Base-by-base conservation (phyloP, 1,140 invertebrate genomes). In the Pogonomyrmex barbatus region DNA sequence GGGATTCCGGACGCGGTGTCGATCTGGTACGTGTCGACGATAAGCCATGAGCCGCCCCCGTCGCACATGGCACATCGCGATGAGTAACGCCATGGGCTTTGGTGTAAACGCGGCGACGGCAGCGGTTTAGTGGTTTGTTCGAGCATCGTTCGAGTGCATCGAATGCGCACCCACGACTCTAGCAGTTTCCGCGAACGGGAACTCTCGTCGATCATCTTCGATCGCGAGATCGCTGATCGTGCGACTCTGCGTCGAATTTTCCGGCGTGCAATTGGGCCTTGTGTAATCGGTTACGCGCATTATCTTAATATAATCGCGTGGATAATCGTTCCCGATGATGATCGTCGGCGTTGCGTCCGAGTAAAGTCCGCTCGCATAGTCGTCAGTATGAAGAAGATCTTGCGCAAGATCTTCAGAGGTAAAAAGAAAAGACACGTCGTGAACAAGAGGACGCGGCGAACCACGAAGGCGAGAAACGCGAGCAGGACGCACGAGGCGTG, bases 11-110 rank as follows among this genome's bases (percentile, higher is more conserved):
- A 60, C 42, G 1, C 24, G 14, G 12, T 33, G 60, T 5, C 17
- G 30, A 47, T 82, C 65, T 71, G 65, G 42, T n/a, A 33, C 52
- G 68, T 42, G 68, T 24, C 50, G 63, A 68, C 79, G 79, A 83
- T 83, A 83, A 83, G 56, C 79, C 33, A 62, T 50, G 68, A 83
- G 45, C 79, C 79, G 79, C 79, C 79, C 79, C 79, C 79, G 58
- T 83, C 68, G 54, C 79, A 83, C 68, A 83, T 83, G 79, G 79
- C 79, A 33, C 50, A 36, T 33, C 9, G 50, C 63, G 67, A 75
- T 73, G 79, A 71, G 50, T 75, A 75, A 60, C 12, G 24, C 45
- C 42, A 60, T 73, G 30, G 67, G 8, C 79, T 50, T 60, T 73
- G 42, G 52, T 5, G 52, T 52, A 82, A 73, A 82, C 30, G 67